Conservation (phyloP, 2,797 vertebrate species). For the Parotocinclus haroldoi region DNA sequence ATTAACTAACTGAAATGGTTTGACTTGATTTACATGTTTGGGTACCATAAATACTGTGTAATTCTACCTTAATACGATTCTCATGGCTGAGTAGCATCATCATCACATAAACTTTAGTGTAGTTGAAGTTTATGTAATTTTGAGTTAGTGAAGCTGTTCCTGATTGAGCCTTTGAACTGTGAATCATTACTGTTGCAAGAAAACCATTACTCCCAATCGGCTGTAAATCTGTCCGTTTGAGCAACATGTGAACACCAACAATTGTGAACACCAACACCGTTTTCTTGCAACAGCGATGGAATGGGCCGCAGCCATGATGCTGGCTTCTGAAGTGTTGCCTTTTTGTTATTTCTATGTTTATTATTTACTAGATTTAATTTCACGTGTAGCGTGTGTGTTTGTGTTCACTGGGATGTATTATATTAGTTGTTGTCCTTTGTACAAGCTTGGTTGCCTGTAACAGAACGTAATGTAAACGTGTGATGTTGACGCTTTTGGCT, state of each 20-base stretch:
- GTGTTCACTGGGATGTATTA: neutral
- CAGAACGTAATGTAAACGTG: too few species aligned
- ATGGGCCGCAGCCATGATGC: neutral
- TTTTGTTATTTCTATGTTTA: neutral
- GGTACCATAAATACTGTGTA: too few species aligned
- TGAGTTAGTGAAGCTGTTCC: neutral
- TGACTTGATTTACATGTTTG: too few species aligned
- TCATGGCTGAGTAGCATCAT: too few species aligned
- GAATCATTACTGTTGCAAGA: slow-evolving; percentile 5
- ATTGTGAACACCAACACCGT: too few species aligned
- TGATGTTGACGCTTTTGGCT: too few species aligned
- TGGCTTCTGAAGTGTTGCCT: neutral
- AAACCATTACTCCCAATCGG: neutral
- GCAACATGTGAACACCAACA: too few species aligned
- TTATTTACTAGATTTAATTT: slow-evolving; percentile 6
- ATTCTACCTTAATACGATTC: too few species aligned
- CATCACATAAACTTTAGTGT: neutral
- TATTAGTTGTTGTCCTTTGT: neutral
- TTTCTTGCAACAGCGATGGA: slow-evolving; percentile 8
- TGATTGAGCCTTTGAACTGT: slow-evolving; percentile 12
- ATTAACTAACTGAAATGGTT: too few species aligned
- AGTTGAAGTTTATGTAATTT: too few species aligned
- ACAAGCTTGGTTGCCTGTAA: too few species aligned
- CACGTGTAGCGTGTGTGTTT: neutral
- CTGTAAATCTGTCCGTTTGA: too few species aligned